Conservation (phyloP, 1,140 invertebrate genomes). For the Habropoda laboriosa region DNA sequence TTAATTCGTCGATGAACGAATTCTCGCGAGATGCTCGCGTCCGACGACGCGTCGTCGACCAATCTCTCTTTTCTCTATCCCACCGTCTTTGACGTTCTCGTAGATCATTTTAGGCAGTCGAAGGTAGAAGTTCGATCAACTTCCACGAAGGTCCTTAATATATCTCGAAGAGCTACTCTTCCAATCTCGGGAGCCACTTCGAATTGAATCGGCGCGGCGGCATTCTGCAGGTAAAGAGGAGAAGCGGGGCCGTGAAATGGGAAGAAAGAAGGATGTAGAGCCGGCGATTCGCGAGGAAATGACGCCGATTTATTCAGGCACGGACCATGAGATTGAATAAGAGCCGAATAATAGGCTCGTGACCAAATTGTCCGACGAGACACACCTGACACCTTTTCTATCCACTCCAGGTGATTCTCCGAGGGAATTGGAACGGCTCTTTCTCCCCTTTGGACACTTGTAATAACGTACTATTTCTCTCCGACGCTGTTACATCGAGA, state of each 20-base stretch:
- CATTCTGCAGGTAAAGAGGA: constrained; percentile 43
- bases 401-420: neutral
- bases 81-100: constrained; percentile 21
- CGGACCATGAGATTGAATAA: constrained; percentile 62
- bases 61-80: constrained; percentile 32
- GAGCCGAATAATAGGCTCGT: constrained; percentile 62
- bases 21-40: constrained; percentile 7
- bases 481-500: neutral
- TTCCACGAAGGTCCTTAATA: constrained; percentile 56
- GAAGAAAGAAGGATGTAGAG: constrained; percentile 55
- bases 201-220: constrained; percentile 62
- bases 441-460: neutral
- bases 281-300: constrained; percentile 59
- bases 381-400: constrained; percentile 49
- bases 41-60: neutral
- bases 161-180: constrained; percentile 49
- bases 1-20: neutral
- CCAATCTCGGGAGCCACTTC: constrained; percentile 35
- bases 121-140: constrained; percentile 28
- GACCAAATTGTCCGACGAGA: constrained; percentile 61
- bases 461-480: neutral
- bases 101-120: constrained; percentile 46
- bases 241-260: constrained; percentile 39
- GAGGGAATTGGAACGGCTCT: constrained; percentile 17
- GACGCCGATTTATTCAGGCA: constrained; percentile 61